Evolutionary conservation across 2,113 vertebrate species (phyloP), one percentile per base, ranked within the genome.

Genomic region (Addax nasomaculatus): DNA sequence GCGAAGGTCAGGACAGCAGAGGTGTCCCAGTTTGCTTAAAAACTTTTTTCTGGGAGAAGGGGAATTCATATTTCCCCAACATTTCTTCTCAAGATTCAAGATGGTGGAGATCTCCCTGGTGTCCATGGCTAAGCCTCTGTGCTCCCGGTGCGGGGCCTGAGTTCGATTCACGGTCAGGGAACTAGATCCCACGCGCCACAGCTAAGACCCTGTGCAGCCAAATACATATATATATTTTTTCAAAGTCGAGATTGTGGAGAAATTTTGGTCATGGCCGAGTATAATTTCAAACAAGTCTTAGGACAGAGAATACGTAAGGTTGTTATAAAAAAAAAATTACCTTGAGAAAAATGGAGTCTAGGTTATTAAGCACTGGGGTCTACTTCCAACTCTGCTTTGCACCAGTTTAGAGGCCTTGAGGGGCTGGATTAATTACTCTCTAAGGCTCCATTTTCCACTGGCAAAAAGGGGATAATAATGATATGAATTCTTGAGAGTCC

Each of bases 11-110:
- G 27, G 43, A 76, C 2, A 25, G 23, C 49, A 33, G 79, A 84
- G 4, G 16, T 17, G 33, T 84, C 19, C 49, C n/a, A 85, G 5
- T 73, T 51, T 57, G n/a, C 29, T 6, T 11, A 29, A 14, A 5
- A 36, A 6, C 1, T 53, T 97, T 94, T 96, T 85, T 43, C 73
- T 73, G 43, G 84, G 16, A 78, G 60, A 27, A 70, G n/a, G 33
- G 33, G 9, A 81, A 87, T 80, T 73, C 78, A 5, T 36, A 85
- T 78, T 85, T 90, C n/a, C 43, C 21, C 85, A 84, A 49, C 15
- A 51, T 60, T 92, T 87, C 84, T 96, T 97, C 33, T 64, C 51
- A 67, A 89, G 43, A 81, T 85, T 93, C 55, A 92, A 83, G 92
- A 92, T 47, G 43, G 49, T 45, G n/a, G 14, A 21, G 19, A 36